A percentile compares a stretch with the other conserved stretches of the same genome.
These are phyloP conservation scores for Actenoides lindsayi DNA, from an alignment of 2,113 vertebrate genomes.

Conservation along the genomic window DNA sequence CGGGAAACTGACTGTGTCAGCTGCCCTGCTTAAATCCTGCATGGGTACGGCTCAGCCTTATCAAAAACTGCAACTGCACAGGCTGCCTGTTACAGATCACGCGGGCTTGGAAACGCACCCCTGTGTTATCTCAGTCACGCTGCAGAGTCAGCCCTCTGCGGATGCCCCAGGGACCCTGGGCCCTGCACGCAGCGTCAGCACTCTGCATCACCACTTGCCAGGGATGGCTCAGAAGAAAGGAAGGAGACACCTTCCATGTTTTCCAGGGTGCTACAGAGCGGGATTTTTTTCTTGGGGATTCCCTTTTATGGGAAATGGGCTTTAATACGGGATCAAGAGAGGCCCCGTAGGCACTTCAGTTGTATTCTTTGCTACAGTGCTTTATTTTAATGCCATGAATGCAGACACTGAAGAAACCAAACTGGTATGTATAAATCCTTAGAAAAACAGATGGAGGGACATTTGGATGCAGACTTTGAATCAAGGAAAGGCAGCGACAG, in stretches of 20 bases:
- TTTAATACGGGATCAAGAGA: neutral
- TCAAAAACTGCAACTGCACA: neutral
- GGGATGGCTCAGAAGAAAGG: neutral
- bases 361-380: neutral
- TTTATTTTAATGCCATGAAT: neutral
- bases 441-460: neutral
- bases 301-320: neutral
- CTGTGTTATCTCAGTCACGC: neutral
- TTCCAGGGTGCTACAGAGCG: neutral
- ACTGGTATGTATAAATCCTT: neutral
- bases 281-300: neutral
- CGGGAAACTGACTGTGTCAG: neutral
- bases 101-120: neutral
- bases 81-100: neutral
- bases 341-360: neutral
- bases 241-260: neutral
- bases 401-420: neutral
- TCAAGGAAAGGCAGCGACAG: neutral
- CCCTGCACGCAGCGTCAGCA: rapidly evolving
- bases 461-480: neutral
- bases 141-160: neutral
- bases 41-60: neutral
- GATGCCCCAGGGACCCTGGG: rapidly evolving
- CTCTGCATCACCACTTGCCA: neutral
- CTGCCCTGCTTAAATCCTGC: neutral